phyloP scores from a whole-genome alignment of 2,797 vertebrate species.

The Pantherophis alleghaniensis region DNA sequence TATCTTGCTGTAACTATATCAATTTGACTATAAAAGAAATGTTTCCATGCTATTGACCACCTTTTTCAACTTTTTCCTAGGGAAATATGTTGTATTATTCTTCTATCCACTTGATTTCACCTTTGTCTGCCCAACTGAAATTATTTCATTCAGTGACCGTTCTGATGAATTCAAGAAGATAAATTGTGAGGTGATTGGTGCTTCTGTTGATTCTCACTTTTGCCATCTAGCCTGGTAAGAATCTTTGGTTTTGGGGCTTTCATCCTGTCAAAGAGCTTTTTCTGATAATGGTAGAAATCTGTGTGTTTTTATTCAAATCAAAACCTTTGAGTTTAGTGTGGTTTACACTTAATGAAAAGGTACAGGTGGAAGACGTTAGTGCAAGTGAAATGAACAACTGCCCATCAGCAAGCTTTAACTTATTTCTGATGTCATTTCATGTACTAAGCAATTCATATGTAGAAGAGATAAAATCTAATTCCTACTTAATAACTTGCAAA shows the following conservation, averaged over 20 bases:
- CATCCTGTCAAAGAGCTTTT: background rate
- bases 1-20: background rate
- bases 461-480: background rate
- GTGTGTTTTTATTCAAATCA: background rate
- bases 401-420: background rate
- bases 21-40: background rate
- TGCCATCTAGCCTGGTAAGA: slow-evolving; percentile 93
- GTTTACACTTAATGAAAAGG: background rate
- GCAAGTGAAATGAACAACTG: background rate
- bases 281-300: background rate
- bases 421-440: background rate
- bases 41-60: background rate
- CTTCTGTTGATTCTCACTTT: slow-evolving; percentile 95
- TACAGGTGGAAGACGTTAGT: background rate
- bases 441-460: background rate
- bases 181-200: slow-evolving; percentile 91
- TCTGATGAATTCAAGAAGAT: slow-evolving; percentile 91
- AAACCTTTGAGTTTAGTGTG: background rate
- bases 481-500: background rate
- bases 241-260: background rate
- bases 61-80: slow-evolving; percentile 61
- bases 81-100: slow-evolving; percentile 96
- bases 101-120: slow-evolving; percentile 98
- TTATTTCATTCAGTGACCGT: slow-evolving; percentile 95
- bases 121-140: slow-evolving; percentile 97